Evolutionary conservation across 2,797 vertebrate genomes (phyloP), one percentile per base, ranked within the genome.

Genomic region (Corythornis leucogaster): DNA sequence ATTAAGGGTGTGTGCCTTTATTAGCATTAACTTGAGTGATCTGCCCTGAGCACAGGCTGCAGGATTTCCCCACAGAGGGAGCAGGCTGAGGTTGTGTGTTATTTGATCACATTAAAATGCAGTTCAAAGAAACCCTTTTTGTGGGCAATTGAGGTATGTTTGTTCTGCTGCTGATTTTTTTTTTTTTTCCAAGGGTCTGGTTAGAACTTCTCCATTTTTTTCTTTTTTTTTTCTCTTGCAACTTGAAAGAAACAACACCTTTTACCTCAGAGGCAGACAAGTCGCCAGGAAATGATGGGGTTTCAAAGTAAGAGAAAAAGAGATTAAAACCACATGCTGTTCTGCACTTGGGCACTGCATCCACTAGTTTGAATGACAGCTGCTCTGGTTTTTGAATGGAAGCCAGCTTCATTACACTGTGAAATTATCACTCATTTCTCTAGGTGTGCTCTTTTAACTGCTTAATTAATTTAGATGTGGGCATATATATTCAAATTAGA

Each of bases 381-480:
- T 93, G 92, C 92, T 93, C 69, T 53, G 4, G 53, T 68, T 67
- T 74, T 93, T 96, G 93, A 94, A 33, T 7, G 50, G 11, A 19
- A 92, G 94, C 95, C 96, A 96, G 91, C 7, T 96, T 88, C 82
- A 90, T 95, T 91, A 93, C 51, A 69, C 89, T 66, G 82, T 70
- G 93, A 93, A 96, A 96, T 97, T 91, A 96, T 88, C 94, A 16
- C 94, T 71, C 80, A 12, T 95, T 97, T 96, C 93, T 91, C 94
- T 94, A 83, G 93, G 92, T 92, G 82, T 94, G 85, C 71, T 90
- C 93, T 90, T 94, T 81, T 95, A 92, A 95, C 91, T 68, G 93
- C 89, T 90, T 96, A 93, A 95, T 97, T 96, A 93, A 94, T 94
- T 94, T 93, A 86, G 82, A 94, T 85, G 77, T 73, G 85, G 77